phyloP scores from a whole-genome alignment of 2,888 invertebrate species.

The Meloe dianella region DNA sequence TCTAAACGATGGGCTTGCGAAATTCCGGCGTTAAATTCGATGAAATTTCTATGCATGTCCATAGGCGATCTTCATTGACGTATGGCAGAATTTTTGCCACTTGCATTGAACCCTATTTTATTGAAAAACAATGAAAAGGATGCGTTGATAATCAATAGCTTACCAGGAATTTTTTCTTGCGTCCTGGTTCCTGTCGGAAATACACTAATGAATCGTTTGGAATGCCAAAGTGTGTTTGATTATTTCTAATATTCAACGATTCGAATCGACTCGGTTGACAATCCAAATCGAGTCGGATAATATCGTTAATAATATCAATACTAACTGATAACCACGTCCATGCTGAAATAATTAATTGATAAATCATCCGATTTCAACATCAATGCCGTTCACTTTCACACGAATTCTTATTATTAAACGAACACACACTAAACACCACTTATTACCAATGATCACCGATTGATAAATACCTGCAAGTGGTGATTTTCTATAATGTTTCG shows the following conservation, averaged over 20 bases:
- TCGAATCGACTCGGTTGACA: conserved; percentile 58
- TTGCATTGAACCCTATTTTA: conserved; percentile 58
- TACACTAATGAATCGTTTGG: conserved; percentile 59
- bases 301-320: conserved; percentile 53
- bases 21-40: conserved; percentile 52
- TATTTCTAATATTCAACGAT: conserved; percentile 44
- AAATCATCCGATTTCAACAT: not conserved
- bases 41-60: conserved; percentile 56
- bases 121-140: too few relatives aligned
- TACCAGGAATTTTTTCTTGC: conserved; percentile 61
- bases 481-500: conserved; percentile 56
- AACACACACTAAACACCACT: too few relatives aligned
- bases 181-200: conserved; percentile 59
- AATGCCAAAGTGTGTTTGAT: conserved; percentile 48
- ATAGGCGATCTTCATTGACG: conserved; percentile 53
- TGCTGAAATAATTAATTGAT: conserved; percentile 46
- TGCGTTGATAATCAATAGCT: conserved; percentile 34
- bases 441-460: too few relatives aligned
- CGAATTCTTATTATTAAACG: too few relatives aligned
- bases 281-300: conserved; percentile 57
- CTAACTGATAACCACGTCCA: conserved; percentile 59
- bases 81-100: conserved; percentile 59
- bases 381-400: too few relatives aligned
- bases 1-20: conserved; percentile 53
- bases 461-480: conserved; percentile 57